Base-by-base conservation (phyloP, 2,888 invertebrate species). In the Halictus ligatus region DNA sequence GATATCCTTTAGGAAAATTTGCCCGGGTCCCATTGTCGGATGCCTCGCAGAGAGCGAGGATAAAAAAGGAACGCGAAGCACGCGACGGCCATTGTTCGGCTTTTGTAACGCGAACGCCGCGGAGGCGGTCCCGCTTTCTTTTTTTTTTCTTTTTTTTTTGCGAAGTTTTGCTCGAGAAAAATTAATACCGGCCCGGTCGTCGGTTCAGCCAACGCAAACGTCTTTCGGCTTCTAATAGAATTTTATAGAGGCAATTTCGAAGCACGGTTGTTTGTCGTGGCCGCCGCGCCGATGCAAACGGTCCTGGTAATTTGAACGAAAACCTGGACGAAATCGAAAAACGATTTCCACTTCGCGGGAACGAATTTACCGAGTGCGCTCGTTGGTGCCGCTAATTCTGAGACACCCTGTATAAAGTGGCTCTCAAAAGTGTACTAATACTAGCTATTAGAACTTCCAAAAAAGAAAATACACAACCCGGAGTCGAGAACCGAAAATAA, bases 1-100 rank as follows among this genome's bases (percentile, higher is more conserved):
- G 64, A 58, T 78, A 75, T 87, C 75, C 69, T 83, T 81, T 80
- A 80, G 50, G 78, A 74, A 87, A 78, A 83, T 75, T 86, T 78
- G 35, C 58, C 29, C 35, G 15, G 15, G 13, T 1, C 67, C 40
- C 40, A 54, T 76, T 35, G 79, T 48, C 60, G 54, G 67, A 40
- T 25, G 58, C 79, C 35, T 46, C 29, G 29, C 35, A 3, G 18
- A 10, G 18, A 10, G 18, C 7, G 67, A 40, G 35, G 6, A 40
- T 7, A 12, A 69, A 69, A 21, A 71, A 40, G 40, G 18, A 35
- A 8, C 1, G 0, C 2, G 5, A 1, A 15, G 13, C 2, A n/a
- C n/a, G 54, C 54, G 54, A n/a, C 54, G 54, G 40, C 72, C 75
- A 76, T 78, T 82, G 77, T 83, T 72, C 78, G 21, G 40, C 48